Evolutionary conservation across 2,113 vertebrate species (phyloP), one percentile per base, ranked within the genome.

Genomic region (Cervus canadensis): DNA sequence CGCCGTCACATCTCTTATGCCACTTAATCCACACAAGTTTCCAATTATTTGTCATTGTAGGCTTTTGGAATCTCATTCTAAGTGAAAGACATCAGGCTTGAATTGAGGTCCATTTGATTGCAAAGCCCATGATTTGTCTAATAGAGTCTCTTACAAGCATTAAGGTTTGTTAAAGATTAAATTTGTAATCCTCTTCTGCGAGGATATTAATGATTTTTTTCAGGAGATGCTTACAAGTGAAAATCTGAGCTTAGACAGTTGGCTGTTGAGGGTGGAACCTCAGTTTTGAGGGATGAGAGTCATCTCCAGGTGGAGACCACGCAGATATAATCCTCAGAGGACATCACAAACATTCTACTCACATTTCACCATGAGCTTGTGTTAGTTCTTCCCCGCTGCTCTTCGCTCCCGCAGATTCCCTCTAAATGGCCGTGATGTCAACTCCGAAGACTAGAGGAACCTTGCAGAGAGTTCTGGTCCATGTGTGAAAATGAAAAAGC

Each of bases 331-430:
- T 84, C 57, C 36, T 56, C 36, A 26, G 36, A 60, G 40, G 30
- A 26, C 3, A n/a, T 30, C 40, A 7, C 25, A 30, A 9, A 52
- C 17, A 15, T 10, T 3, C 7, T 1, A 9, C 15, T 28, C 43
- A 13, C 33, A 40, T 21, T 57, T 30, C 10, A 2, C 5, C n/a
- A 6, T 19, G n/a, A 40, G 14, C 64, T 28, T 26, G 2, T 74
- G 7, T 52, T 33, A 4, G 13, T 60, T 33, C 26, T 48, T 28
- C n/a, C 2, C 6, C 0, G 2, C 9, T 7, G 43, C 2, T 11
- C 40, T 87, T 71, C 15, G 56, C 33, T 36, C 52, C 25, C 10
- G 7, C 2, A 1, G 15, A 7, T 6, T 23, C 7, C 79, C 59
- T 71, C 50, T 59, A 28, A 48, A 6, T 28, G 78, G 19, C 21